A percentile compares a stretch with the other conserved stretches of the same genome.
phyloP scores from a whole-genome alignment of 2,888 invertebrate genomes.

The Siphonodentalium dalli region DNA sequence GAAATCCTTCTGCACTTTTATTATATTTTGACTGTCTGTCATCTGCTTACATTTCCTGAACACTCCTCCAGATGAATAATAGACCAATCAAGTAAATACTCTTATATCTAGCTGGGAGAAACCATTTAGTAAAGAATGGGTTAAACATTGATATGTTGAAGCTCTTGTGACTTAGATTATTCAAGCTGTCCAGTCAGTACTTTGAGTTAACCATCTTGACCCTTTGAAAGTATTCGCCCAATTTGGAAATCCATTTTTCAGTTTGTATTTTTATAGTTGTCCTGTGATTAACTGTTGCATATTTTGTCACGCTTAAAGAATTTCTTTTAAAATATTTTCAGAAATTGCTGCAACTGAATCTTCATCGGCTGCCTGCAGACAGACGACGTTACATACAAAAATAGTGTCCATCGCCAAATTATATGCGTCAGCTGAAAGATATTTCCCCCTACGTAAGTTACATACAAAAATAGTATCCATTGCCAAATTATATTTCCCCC shows the following conservation, averaged over 20 bases:
- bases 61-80: no score
- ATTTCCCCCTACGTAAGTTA: slow-evolving; percentile 82
- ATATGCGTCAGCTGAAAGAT: slow-evolving; percentile 82
- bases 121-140: no score
- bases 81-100: no score
- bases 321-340: slow-evolving; percentile 1
- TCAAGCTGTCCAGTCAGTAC: not conserved
- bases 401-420: slow-evolving; percentile 79
- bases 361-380: slow-evolving; percentile 20
- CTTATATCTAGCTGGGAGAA: no score
- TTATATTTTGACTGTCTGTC: no score
- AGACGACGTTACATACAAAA: slow-evolving; percentile 71
- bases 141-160: no score
- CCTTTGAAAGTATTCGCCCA: not conserved
- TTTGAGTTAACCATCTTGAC: not conserved
- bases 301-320: not conserved
- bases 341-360: slow-evolving; percentile 20
- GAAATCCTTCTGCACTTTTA: no score
- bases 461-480: not conserved
- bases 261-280: no score
- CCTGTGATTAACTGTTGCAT: not conserved
- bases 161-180: no score
- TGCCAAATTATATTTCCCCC: no score
- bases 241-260: no score
- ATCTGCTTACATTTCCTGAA: no score